These are phyloP conservation scores for Mycogona germanica DNA, from an alignment of 2,888 invertebrate genomes.

Conservation along the genomic window DNA sequence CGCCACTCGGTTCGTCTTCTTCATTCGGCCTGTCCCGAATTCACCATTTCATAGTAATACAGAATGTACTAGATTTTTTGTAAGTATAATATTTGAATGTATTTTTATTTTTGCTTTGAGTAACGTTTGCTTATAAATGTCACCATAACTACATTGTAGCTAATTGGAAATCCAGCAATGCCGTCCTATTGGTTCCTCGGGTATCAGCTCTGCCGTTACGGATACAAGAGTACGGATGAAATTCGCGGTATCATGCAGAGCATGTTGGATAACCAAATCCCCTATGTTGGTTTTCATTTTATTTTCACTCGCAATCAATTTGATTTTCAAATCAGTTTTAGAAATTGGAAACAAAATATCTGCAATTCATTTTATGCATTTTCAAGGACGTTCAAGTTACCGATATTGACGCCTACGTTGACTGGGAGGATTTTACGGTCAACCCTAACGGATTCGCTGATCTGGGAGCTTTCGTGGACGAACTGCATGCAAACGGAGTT, in stretches of 20 bases:
- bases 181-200: conserved; percentile 83
- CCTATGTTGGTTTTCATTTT: conserved; percentile 28
- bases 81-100: too few relatives aligned
- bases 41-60: too few relatives aligned
- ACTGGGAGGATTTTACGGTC: conserved; percentile 32
- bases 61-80: too few relatives aligned
- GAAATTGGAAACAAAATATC: background rate
- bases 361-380: background rate
- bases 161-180: conserved; percentile 63
- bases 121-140: too few relatives aligned
- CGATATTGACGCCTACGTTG: conserved; percentile 34
- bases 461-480: conserved; percentile 22
- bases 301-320: background rate
- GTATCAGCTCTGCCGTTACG: conserved; percentile 66
- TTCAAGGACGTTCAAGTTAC: conserved; percentile 30
- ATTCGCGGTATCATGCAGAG: conserved; percentile 28
- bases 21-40: too few relatives aligned
- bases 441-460: conserved; percentile 23
- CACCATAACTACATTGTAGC: too few relatives aligned
- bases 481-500: conserved; percentile 20
- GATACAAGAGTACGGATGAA: conserved; percentile 19
- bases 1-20: too few relatives aligned
- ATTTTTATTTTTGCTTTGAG: too few relatives aligned
- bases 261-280: conserved; percentile 32
- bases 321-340: too few relatives aligned